These are phyloP conservation scores for Acomys russatus DNA, from an alignment of 2,797 vertebrate genomes.

Conservation along the genomic window DNA sequence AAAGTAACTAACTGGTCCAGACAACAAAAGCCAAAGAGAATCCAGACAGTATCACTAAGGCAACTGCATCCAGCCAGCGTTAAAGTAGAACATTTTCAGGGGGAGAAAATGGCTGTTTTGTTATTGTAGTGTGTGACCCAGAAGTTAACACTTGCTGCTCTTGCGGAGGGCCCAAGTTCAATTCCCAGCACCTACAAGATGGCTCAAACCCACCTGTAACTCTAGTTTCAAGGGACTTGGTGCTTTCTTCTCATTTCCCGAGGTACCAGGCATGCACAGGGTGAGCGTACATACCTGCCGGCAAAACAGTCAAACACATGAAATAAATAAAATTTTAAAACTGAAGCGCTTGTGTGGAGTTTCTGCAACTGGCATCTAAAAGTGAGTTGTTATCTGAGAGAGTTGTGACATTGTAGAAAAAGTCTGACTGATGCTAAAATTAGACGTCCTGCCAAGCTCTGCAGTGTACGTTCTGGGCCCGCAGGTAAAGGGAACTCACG, in stretches of 20 bases:
- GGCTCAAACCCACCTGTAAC: neutral
- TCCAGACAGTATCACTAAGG: neutral
- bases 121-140: neutral
- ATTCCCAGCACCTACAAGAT: neutral
- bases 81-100: neutral
- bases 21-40: neutral
- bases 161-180: neutral
- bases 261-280: neutral
- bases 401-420: neutral
- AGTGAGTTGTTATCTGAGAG: neutral
- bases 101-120: neutral
- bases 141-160: neutral
- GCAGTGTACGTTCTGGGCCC: neutral
- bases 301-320: neutral
- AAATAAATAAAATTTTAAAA: neutral
- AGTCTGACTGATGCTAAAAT: too few species aligned
- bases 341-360: neutral
- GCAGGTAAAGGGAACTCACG: neutral
- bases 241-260: neutral
- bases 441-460: neutral
- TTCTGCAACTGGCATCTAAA: neutral
- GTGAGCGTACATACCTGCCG: neutral
- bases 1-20: neutral
- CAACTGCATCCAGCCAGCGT: neutral
- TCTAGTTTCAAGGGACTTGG: neutral